phyloP scores from a whole-genome alignment of 2,888 invertebrate species.

The Mimachlamys varia region DNA sequence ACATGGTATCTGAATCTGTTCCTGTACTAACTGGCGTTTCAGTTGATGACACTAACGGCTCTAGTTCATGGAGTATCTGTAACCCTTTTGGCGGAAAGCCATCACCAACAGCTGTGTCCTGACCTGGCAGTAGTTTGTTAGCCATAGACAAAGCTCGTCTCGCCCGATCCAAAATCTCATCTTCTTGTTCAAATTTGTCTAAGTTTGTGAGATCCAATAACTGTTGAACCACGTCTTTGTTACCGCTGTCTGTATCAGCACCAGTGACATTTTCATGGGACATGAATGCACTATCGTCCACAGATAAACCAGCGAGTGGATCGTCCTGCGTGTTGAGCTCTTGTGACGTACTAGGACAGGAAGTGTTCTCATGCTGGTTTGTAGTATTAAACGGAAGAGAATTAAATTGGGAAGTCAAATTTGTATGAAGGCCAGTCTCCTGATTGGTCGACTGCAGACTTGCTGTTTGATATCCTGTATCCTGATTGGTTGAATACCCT shows the following conservation, averaged over 20 bases:
- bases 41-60: conserved; percentile 55
- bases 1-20: not conserved
- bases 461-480: conserved; percentile 78
- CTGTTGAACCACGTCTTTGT: conserved; percentile 48
- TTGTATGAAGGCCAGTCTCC: conserved; percentile 67
- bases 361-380: conserved; percentile 50
- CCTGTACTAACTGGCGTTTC: not conserved
- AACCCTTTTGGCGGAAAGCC: conserved; percentile 38
- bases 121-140: conserved; percentile 60
- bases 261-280: not conserved
- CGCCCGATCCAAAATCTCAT: conserved; percentile 64
- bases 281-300: not conserved
- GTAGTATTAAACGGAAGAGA: conserved; percentile 66
- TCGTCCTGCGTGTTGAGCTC: conserved; percentile 40
- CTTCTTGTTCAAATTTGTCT: conserved; percentile 56
- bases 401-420: conserved; percentile 68
- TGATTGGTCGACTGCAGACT: conserved; percentile 74
- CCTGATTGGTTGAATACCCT: conserved; percentile 71
- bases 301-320: not conserved
- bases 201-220: conserved; percentile 52
- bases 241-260: conserved; percentile 38
- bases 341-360: conserved; percentile 41
- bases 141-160: conserved; percentile 62
- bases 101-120: conserved; percentile 40
- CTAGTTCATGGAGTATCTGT: conserved; percentile 50